Conservation (phyloP, 2,888 invertebrate genomes). For the Altica lythri region DNA sequence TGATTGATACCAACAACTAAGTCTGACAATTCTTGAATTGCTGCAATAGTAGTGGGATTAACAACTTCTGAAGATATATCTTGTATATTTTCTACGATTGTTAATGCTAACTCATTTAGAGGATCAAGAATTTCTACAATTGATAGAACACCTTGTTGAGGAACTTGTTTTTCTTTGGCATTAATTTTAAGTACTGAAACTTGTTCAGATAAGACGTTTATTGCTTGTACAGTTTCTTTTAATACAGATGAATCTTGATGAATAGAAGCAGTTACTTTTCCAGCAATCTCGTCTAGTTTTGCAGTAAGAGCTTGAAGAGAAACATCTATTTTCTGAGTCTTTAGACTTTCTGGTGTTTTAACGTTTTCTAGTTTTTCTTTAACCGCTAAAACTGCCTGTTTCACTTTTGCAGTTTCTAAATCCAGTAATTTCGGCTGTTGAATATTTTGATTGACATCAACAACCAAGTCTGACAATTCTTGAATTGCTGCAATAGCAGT, state of each 20-base stretch:
- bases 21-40: too few relatives aligned
- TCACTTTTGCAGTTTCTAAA: slow-evolving; percentile 11
- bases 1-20: too few relatives aligned
- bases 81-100: too few relatives aligned
- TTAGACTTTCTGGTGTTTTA: too few relatives aligned
- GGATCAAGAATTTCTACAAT: slow-evolving; percentile 32
- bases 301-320: slow-evolving; percentile 20
- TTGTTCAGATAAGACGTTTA: slow-evolving; percentile 21
- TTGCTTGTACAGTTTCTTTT: slow-evolving; percentile 17
- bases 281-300: slow-evolving; percentile 15
- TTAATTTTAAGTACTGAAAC: slow-evolving; percentile 1
- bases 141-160: slow-evolving; percentile 16
- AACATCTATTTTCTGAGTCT: too few relatives aligned
- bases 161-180: slow-evolving; percentile 30
- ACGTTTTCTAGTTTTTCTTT: slow-evolving; percentile 27
- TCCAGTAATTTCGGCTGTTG: slow-evolving; percentile 14
- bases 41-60: too few relatives aligned
- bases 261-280: too few relatives aligned
- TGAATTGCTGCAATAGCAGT: slow-evolving; percentile 11
- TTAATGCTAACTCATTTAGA: slow-evolving; percentile 9
- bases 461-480: slow-evolving; percentile 17
- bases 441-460: slow-evolving; percentile 11
- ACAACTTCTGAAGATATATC: too few relatives aligned
- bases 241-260: not conserved
- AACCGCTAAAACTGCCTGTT: slow-evolving; percentile 8